Percentiles rank a stretch among this genome's conserved stretches.
Evolutionary conservation across 2,113 vertebrate species (phyloP).

Genomic region (Cygnus atratus): DNA sequence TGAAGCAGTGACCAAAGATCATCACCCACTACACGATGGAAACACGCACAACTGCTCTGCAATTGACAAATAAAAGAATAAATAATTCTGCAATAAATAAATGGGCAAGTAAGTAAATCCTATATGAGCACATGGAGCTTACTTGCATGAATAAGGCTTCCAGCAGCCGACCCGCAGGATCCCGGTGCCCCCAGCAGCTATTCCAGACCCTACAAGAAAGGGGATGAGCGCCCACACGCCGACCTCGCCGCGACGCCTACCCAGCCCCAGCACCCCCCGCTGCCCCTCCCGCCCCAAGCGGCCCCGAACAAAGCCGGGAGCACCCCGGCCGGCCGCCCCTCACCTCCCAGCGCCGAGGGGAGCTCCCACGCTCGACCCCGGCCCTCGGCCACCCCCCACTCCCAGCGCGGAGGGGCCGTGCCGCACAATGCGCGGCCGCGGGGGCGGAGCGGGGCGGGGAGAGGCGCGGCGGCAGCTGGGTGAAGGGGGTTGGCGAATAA

Average conservation of each 20-base stretch:
- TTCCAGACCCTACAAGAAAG: neutral
- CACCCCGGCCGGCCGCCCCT: neutral
- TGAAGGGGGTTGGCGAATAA: too few species aligned
- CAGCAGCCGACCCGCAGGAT: neutral
- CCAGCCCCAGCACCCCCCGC: too few species aligned
- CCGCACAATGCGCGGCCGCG: neutral
- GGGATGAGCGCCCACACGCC: neutral
- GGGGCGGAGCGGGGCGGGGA: neutral
- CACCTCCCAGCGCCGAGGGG: neutral
- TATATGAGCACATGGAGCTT: neutral
- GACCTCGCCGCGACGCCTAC: too few species aligned
- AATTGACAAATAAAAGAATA: too few species aligned
- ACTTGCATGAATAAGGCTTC: neutral
- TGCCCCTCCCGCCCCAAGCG: too few species aligned
- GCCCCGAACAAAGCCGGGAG: neutral
- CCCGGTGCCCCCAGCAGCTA: neutral
- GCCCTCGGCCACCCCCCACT: neutral
- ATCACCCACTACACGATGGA: neutral
- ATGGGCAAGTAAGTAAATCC: too few species aligned
- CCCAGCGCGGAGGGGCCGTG: neutral
- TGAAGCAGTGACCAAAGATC: too few species aligned
- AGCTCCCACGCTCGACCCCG: neutral
- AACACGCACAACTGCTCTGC: neutral
- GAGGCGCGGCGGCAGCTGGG: neutral
- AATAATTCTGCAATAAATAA: too few species aligned